phyloP scores from a whole-genome alignment of 2,888 invertebrate genomes.

The Nycteola revayana region DNA sequence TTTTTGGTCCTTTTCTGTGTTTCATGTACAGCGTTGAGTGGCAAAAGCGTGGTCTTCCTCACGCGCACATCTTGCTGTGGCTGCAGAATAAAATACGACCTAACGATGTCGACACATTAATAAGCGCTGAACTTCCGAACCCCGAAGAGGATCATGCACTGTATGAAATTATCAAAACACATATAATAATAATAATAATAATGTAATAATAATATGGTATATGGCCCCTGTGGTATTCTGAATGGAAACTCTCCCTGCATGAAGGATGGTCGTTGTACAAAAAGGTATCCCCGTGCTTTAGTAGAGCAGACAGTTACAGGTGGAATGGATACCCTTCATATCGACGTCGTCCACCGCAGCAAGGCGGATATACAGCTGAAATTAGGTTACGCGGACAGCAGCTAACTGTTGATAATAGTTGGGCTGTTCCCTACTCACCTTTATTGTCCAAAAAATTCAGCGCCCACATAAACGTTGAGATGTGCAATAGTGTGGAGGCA shows the following conservation, averaged over 20 bases:
- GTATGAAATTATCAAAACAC: background rate
- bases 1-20: constrained; percentile 24
- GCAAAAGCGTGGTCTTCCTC: constrained; percentile 36
- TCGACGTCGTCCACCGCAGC: background rate
- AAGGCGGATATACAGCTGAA: background rate
- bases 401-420: background rate
- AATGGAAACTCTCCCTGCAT: background rate
- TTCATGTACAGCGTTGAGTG: constrained; percentile 20
- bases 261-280: background rate
- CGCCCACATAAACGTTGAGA: background rate
- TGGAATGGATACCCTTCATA: background rate
- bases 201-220: too few relatives aligned
- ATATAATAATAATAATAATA: too few relatives aligned
- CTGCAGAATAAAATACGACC: background rate
- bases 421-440: background rate
- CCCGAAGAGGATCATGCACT: background rate
- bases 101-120: background rate
- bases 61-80: constrained; percentile 34
- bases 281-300: background rate
- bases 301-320: background rate
- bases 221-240: background rate
- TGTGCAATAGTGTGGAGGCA: background rate
- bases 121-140: background rate
- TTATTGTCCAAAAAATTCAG: background rate
- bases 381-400: background rate